Evolutionary conservation across 2,888 invertebrate species (phyloP), one percentile per base, ranked within the genome.

Genomic region (Ectemnius continuus): DNA sequence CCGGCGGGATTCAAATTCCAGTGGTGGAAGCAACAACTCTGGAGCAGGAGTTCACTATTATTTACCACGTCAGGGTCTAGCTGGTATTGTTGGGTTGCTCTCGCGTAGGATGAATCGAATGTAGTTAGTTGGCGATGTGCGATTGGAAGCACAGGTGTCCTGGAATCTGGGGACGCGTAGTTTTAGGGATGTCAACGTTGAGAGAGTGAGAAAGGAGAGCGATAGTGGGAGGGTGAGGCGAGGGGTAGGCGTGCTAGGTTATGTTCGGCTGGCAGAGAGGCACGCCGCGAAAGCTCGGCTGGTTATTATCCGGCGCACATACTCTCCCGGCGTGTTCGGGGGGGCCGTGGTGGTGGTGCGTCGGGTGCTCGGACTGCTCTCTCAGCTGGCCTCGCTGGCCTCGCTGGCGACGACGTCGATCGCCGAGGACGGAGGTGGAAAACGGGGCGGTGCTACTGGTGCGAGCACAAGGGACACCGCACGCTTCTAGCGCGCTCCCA

Each of bases 361-460:
- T 36, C 36, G 36, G 36, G 36, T 36, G 36, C 23, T 36, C 36
- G 36, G 36, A 36, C 36, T 36, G 8, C 36, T 36, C 79, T 66
- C 73, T 81, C 80, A 76, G 74, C 76, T 79, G 71, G 79, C 63
- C 79, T 79, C 81, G 68, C 8, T 36, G 36, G 36, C 36, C 36
- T 36, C 36, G 36, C 36, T 36, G 36, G 36, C 36, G 36, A 36
- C 72, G 74, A 78, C 74, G 75, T 69, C 59, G 65, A 61, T 59
- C 61, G 68, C 28, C 48, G 61, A 36, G 64, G 66, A 66, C 67
- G 69, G 71, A 66, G 78, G 62, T 70, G 73, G 64, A 71, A 57
- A 66, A 70, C 47, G 67, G 64, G 63, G 67, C 76, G 68, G 28
- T 73, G 70, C 79, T 81, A 76, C 59, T 68, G 74, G 63, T 67